phyloP scores from a whole-genome alignment of 2,888 invertebrate genomes.

The Branchellion lobata region DNA sequence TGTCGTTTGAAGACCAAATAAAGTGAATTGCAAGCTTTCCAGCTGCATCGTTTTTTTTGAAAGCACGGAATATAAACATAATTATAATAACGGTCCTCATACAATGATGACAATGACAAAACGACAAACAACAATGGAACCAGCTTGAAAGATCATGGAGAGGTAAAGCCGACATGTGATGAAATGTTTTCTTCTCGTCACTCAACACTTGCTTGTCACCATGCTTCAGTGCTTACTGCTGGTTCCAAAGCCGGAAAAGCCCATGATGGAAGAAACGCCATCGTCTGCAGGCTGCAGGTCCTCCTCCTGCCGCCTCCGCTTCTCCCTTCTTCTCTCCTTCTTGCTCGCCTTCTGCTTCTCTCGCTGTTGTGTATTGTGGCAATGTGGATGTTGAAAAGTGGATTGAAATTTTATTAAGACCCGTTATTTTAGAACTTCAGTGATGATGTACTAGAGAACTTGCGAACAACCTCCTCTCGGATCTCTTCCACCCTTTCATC shows the following conservation, averaged over 20 bases:
- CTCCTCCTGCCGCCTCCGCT: slow-evolving; percentile 64
- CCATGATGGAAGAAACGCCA: slow-evolving; percentile 62
- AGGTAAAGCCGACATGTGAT: too few relatives aligned
- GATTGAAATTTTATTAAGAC: too few relatives aligned
- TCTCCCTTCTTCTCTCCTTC: slow-evolving; percentile 83
- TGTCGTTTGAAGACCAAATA: too few relatives aligned
- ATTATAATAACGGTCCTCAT: too few relatives aligned
- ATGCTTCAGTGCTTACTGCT: slow-evolving; percentile 45
- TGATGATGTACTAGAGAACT: not conserved
- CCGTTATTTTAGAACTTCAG: not conserved
- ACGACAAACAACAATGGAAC: too few relatives aligned
- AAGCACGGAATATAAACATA: too few relatives aligned
- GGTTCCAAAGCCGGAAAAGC: slow-evolving; percentile 60
- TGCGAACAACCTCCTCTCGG: slow-evolving; percentile 78
- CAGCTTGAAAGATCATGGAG: too few relatives aligned
- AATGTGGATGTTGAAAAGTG: not conserved
- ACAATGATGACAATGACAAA: too few relatives aligned
- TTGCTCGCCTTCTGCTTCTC: slow-evolving; percentile 85
- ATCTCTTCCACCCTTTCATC: slow-evolving; percentile 85
- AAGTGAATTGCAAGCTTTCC: too few relatives aligned
- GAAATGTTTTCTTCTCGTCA: too few relatives aligned
- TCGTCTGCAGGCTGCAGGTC: slow-evolving; percentile 51
- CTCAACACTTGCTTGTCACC: too few relatives aligned
- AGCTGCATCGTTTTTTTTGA: too few relatives aligned
- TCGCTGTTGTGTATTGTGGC: slow-evolving; percentile 71